These are phyloP conservation scores for Lycorma delicatula DNA, from an alignment of 1,140 invertebrate species.

Conservation along the genomic window DNA sequence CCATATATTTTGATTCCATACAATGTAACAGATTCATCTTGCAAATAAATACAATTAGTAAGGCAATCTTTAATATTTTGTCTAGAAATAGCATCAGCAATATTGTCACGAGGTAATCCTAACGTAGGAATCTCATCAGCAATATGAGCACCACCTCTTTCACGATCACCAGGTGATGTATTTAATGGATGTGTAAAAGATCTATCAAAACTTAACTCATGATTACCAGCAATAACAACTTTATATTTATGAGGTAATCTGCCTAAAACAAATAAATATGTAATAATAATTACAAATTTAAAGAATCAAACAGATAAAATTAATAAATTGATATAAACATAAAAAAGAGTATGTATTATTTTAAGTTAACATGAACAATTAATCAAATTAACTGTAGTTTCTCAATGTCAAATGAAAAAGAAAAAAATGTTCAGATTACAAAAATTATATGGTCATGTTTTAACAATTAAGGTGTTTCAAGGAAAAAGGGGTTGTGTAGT, in stretches of 20 bases:
- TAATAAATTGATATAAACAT: no score
- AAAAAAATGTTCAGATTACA: no score
- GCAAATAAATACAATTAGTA: conserved; percentile 70
- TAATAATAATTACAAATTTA: no score
- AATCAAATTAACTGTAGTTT: no score
- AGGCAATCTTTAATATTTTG: conserved; percentile 54
- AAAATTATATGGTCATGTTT: no score
- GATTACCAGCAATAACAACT: conserved; percentile 83
- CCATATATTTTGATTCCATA: conserved; percentile 79
- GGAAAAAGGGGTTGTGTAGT: no score
- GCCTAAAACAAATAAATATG: conserved; percentile 38
- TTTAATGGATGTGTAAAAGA: conserved; percentile 53
- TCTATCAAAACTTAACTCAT: conserved; percentile 76
- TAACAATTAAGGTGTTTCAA: no score
- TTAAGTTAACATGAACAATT: no score
- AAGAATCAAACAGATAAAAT: no score
- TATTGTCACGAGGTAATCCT: conserved; percentile 53
- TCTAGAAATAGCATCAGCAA: conserved; percentile 53
- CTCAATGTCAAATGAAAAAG: no score
- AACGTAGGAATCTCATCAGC: conserved; percentile 57
- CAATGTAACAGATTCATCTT: conserved; percentile 57
- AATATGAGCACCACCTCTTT: conserved; percentile 41
- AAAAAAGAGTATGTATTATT: no score
- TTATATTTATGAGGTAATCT: conserved; percentile 71
- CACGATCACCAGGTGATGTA: conserved; percentile 33